Evolutionary conservation across 2,888 invertebrate genomes (phyloP).

Genomic region (Dryocosmus kuriphilus): DNA sequence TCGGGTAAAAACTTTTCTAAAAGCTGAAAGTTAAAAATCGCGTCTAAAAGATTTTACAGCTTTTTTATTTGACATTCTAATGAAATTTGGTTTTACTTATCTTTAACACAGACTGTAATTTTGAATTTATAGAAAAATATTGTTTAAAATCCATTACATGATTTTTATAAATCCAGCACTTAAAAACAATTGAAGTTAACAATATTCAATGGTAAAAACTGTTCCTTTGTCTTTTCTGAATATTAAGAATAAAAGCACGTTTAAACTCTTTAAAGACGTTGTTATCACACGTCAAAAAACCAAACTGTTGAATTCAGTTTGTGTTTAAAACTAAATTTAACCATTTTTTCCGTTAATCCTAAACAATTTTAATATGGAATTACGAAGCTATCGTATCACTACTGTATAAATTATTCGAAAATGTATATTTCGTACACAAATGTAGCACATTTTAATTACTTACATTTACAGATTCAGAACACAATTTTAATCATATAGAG

Average conservation of each 20-base stretch:
- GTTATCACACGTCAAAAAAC: background rate
- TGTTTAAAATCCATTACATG: background rate
- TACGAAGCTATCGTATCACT: background rate
- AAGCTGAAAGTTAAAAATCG: background rate
- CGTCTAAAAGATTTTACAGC: background rate
- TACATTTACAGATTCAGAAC: background rate
- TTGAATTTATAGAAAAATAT: background rate
- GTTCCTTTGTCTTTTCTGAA: background rate
- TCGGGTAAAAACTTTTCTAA: background rate
- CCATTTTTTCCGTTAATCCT: background rate
- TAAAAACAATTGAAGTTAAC: background rate
- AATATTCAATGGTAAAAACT: background rate
- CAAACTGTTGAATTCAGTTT: background rate
- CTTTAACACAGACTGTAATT: background rate
- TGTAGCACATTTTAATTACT: background rate
- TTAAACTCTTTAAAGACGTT: background rate
- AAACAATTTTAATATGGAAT: background rate
- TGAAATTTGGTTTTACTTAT: background rate
- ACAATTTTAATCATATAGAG: background rate
- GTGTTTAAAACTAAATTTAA: background rate
- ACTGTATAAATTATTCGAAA: background rate
- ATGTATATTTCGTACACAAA: slow-evolving; percentile 27
- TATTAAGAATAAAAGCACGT: background rate
- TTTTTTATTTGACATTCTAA: background rate
- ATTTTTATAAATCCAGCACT: background rate